A percentile compares a stretch with the other conserved stretches of the same genome.
Conservation (phyloP, 2,888 invertebrate species). For the Caenorhabditis auriculariae region DNA sequence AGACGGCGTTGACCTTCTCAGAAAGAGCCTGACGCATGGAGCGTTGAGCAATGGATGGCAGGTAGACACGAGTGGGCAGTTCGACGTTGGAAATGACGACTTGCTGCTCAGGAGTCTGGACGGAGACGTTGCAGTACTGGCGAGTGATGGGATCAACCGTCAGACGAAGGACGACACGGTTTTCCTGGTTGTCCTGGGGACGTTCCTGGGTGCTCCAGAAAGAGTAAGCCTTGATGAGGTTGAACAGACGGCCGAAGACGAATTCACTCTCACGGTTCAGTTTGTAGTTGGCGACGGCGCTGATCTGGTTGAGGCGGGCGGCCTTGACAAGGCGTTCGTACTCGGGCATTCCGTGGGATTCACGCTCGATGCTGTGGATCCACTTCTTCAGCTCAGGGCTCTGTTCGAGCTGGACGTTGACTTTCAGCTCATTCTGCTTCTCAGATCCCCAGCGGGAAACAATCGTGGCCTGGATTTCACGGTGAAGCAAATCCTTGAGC, state of each 20-base stretch:
- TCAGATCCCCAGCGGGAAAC: constrained; percentile 30
- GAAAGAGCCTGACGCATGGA: constrained; percentile 7
- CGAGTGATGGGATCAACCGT: constrained; percentile 49
- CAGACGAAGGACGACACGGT: constrained; percentile 23
- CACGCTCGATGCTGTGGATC: constrained; percentile 15
- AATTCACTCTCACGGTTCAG: constrained; percentile 21
- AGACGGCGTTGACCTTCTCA: constrained; percentile 18
- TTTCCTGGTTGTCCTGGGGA: constrained; percentile 14
- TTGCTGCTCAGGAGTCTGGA: constrained; percentile 43
- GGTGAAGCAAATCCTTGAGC: constrained; percentile 32
- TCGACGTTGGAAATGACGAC: constrained; percentile 13
- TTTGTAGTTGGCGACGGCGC: constrained; percentile 35
- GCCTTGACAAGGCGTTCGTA: constrained; percentile 41
- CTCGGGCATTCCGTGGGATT: constrained; percentile 14
- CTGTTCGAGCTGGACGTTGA: constrained; percentile 29
- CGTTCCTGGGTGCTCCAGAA: constrained; percentile 40
- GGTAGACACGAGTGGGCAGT: constrained; percentile 14
- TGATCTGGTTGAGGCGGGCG: constrained; percentile 41
- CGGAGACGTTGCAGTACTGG: constrained; percentile 48
- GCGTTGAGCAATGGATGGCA: constrained; percentile 19
- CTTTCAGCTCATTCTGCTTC: constrained; percentile 28
- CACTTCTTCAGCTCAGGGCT: constrained; percentile 22
- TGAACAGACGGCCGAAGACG: constrained; percentile 26
- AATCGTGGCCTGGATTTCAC: constrained; percentile 23
- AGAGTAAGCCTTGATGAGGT: constrained; percentile 36